phyloP scores from a whole-genome alignment of 2,113 vertebrate species.

The Thomomys bottae region DNA sequence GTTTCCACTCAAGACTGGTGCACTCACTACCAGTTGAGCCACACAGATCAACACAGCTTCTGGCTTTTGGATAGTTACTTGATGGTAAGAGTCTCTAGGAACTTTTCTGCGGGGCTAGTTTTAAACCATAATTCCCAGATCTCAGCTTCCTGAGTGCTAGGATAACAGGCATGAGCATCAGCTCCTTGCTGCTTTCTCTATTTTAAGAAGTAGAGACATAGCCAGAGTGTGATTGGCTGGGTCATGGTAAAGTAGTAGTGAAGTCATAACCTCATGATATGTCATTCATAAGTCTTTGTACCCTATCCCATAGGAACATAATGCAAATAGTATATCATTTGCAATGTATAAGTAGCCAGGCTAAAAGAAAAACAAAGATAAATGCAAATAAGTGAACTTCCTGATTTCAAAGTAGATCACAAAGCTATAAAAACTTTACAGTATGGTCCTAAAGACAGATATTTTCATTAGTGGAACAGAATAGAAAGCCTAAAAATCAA shows the following conservation, averaged over 20 bases:
- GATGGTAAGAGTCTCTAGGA: too few relatives aligned
- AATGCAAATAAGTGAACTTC: not conserved
- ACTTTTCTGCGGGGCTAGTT: too few relatives aligned
- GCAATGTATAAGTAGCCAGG: not conserved
- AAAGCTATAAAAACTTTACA: not conserved
- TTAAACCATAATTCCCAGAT: too few relatives aligned
- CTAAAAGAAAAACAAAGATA: not conserved
- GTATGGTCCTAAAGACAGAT: not conserved
- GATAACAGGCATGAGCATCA: too few relatives aligned
- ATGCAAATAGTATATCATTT: not conserved
- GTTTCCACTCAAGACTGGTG: too few relatives aligned
- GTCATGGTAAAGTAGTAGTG: not conserved
- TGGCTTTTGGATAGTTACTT: too few relatives aligned
- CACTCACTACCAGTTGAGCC: too few relatives aligned
- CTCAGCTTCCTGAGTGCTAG: too few relatives aligned
- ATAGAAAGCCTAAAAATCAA: not conserved
- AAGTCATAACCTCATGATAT: not conserved
- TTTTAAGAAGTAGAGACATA: not conserved
- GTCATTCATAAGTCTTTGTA: not conserved
- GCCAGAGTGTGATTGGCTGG: not conserved
- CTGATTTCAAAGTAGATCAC: slow-evolving; percentile 12
- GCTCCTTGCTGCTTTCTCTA: accelerated
- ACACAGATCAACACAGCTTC: too few relatives aligned
- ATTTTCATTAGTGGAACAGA: not conserved
- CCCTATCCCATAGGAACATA: not conserved